Evolutionary conservation across 2,113 vertebrate genomes (phyloP), one percentile per base, ranked within the genome.

Genomic region (Sceloporus undulatus): DNA sequence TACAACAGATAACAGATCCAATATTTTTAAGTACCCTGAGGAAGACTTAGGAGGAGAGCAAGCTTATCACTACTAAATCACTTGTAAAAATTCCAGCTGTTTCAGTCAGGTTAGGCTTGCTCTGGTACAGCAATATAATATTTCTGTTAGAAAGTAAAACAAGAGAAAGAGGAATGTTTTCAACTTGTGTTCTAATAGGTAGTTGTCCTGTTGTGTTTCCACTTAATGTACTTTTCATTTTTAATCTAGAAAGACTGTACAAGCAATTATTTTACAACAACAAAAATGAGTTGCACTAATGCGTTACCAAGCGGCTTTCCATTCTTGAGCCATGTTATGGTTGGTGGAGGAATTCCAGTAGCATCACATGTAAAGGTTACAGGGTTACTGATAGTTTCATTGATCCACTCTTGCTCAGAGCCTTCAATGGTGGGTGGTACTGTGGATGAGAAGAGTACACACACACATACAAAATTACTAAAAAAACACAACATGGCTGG

Each of bases 401-500:
- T 95, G 85, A 98, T 88, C 34, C 54, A 90, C 92, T 98, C 97
- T 84, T 96, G 94, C 79, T 96, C 93, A 80, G 96, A 96, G 0
- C 98, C 98, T 88, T 99, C 98, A 9, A 99, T 98, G 87, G 88
- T 97, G 62, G 99, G 98, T 88, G 98, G 98, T 9, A 99, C 99
- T 99, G 87, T 11, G 66, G 89, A 92, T 92, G 95, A 34, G 84
- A 83, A 93, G n/a, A 90, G 89, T 86, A 87, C 54, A 56, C 83
- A 0, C 38, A 88, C n/a, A 34, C 87, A 89, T 9, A 4, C 16
- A 18, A 27, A 56, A 74, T 77, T 76, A 82, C 42, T 18, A 62
- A 62, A 59, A 59, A 59, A 54, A 75, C 2, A 4, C 11, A 2
- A 65, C 48, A 48, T 62, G 3, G 16, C 8, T 52, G 27, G 48